Conservation (phyloP, 2,797 vertebrate species). For the Molossus alvarezi region DNA sequence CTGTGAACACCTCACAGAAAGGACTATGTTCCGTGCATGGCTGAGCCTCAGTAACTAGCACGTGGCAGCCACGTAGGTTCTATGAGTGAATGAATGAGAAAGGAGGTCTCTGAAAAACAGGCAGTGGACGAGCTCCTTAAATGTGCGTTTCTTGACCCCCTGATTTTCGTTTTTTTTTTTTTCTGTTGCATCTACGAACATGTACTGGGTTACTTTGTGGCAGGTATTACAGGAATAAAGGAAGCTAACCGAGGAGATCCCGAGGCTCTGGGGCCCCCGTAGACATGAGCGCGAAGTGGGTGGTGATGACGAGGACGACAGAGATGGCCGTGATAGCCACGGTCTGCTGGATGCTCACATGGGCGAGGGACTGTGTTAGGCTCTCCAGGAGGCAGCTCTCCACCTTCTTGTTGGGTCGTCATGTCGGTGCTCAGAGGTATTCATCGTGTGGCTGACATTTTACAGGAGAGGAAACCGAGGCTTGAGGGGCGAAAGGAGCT, state of each 20-base stretch:
- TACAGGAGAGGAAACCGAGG: background rate
- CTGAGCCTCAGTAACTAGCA: background rate
- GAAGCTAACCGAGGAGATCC: background rate
- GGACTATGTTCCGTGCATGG: background rate
- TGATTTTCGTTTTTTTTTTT: background rate
- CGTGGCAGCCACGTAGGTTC: rapidly evolving
- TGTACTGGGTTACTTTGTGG: background rate
- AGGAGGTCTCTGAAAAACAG: background rate
- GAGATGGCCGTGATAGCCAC: background rate
- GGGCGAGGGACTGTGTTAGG: rapidly evolving
- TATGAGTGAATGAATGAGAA: background rate
- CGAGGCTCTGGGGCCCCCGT: background rate
- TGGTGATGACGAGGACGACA: background rate
- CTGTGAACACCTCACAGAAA: background rate
- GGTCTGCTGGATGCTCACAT: rapidly evolving
- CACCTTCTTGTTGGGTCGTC: background rate
- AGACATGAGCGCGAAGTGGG: background rate
- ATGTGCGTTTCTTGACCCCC: background rate
- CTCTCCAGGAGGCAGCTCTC: background rate
- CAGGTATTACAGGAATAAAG: background rate
- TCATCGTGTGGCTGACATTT: background rate
- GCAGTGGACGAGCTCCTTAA: background rate
- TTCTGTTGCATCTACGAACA: rapidly evolving
- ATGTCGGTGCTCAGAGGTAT: background rate
- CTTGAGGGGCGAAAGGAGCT: background rate